Percentiles rank a stretch among this genome's conserved stretches.
Conservation (phyloP, 2,113 vertebrate species). For the Salvelinus fontinalis region DNA sequence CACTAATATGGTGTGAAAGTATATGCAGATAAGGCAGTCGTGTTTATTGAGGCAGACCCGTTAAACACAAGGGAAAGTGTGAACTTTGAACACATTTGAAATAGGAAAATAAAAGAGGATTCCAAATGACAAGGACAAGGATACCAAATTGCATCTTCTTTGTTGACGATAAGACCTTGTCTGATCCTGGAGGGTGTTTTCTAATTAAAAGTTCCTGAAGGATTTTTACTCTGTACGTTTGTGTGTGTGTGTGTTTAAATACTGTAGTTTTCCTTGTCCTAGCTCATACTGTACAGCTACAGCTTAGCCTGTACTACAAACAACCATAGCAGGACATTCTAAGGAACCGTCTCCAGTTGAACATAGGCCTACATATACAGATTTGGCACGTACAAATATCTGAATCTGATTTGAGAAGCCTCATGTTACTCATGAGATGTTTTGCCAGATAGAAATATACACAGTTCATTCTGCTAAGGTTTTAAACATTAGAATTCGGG, state of each 20-base stretch:
- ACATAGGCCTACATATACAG: background rate
- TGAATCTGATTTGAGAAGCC: background rate
- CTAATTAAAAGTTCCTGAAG: slow-evolving; percentile 81
- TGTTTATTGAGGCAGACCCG: slow-evolving; percentile 63
- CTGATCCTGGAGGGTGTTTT: slow-evolving; percentile 78
- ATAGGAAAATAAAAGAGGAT: slow-evolving; percentile 58
- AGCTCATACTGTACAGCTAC: no score
- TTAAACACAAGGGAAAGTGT: slow-evolving; percentile 50
- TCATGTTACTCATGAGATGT: background rate
- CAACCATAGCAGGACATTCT: no score
- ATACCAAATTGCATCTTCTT: slow-evolving; percentile 57
- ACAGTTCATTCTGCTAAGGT: background rate
- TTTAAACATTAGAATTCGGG: slow-evolving; percentile 3
- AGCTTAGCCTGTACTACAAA: no score
- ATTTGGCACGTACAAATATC: background rate
- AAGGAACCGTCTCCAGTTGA: no score
- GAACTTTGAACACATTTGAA: slow-evolving; percentile 66
- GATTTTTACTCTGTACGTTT: slow-evolving; percentile 65
- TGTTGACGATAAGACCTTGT: slow-evolving; percentile 73
- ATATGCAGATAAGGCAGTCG: slow-evolving; percentile 58
- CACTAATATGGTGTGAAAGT: slow-evolving; percentile 61
- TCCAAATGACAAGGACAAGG: slow-evolving; percentile 67
- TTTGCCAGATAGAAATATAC: background rate
- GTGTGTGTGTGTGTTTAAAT: slow-evolving; percentile 23
- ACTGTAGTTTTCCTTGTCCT: slow-evolving; percentile 17